Percentiles rank a stretch among this genome's conserved stretches.
These are phyloP conservation scores for Thereuonema tuberculata DNA, from an alignment of 1,140 invertebrate genomes.

Conservation along the genomic window DNA sequence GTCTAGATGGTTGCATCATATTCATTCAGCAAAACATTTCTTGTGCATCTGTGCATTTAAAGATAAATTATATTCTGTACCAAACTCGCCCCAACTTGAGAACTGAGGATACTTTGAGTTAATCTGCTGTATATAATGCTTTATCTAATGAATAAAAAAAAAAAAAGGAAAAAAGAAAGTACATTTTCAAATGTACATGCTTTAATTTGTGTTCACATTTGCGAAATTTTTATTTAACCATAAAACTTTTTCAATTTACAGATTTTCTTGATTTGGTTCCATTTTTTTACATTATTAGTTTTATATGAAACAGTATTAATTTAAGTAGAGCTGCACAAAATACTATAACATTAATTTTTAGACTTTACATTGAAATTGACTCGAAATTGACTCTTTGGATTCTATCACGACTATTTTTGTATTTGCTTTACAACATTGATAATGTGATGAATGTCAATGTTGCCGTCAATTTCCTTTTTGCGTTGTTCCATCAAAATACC, in stretches of 20 bases:
- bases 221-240: neutral
- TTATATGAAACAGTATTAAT: too few species aligned
- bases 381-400: too few species aligned
- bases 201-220: neutral
- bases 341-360: too few species aligned
- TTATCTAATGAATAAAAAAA: neutral
- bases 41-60: constrained; percentile 4
- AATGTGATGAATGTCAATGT: too few species aligned
- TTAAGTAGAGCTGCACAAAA: too few species aligned
- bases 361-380: too few species aligned
- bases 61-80: neutral
- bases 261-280: too few species aligned
- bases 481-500: too few species aligned
- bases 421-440: too few species aligned
- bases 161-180: neutral
- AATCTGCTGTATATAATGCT: constrained; percentile 1
- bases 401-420: too few species aligned
- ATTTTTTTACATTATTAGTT: too few species aligned
- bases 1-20: neutral
- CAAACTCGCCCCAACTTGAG: neutral
- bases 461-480: too few species aligned
- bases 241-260: neutral
- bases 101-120: neutral
- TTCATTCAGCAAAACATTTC: neutral
- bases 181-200: neutral